A percentile compares a stretch with the other conserved stretches of the same genome.
Conservation (phyloP, 64 coral and sea anemone species). For the Montipora sp. region DNA sequence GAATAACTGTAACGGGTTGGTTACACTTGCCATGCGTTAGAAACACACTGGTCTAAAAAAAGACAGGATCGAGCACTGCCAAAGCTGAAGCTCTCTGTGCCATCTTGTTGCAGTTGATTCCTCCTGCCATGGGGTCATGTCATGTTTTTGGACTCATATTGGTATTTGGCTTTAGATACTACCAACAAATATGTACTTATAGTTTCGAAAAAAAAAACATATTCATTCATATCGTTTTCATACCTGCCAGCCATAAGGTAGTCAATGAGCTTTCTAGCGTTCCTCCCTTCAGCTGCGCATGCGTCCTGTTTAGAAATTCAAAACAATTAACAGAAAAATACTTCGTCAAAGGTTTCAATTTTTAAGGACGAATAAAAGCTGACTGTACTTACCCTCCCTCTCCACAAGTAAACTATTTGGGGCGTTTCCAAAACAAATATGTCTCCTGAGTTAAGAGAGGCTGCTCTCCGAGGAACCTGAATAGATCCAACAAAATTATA, state of each 20-base stretch:
- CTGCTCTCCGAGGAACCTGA: constrained; percentile 83
- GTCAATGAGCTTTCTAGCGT: constrained; percentile 68
- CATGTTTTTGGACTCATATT: no score
- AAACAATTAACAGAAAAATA: neutral
- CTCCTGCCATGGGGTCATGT: no score
- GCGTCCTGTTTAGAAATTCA: constrained; percentile 62
- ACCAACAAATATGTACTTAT: no score
- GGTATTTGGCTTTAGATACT: no score
- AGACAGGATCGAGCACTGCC: no score
- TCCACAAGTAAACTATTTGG: constrained; percentile 71
- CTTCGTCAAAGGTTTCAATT: no score
- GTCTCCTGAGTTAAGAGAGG: constrained; percentile 89
- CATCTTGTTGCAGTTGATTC: no score
- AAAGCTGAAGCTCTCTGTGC: no score
- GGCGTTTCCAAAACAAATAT: constrained; percentile 85
- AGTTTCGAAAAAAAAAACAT: neutral
- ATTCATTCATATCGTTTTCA: neutral
- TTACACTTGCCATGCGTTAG: no score
- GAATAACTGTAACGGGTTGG: no score
- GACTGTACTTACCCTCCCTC: constrained; percentile 64
- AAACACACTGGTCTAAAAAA: no score
- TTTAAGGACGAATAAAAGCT: neutral
- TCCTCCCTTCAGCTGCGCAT: constrained; percentile 80
- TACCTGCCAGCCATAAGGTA: constrained; percentile 86
- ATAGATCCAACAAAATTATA: neutral